These are phyloP conservation scores for Microctonus hyperodae DNA, from an alignment of 2,888 invertebrate genomes.

Conservation along the genomic window DNA sequence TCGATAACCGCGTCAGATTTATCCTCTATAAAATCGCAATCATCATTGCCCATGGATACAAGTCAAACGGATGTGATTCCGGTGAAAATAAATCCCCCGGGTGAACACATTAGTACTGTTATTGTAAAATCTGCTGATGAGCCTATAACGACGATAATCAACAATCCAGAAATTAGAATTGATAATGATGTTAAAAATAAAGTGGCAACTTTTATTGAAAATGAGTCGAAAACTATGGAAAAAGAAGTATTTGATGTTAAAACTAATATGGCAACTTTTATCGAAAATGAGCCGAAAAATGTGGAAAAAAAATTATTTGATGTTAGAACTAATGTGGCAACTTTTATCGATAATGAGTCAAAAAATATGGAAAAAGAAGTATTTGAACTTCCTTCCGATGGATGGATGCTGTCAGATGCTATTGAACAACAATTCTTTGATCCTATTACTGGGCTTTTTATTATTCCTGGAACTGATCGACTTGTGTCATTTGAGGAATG, in stretches of 20 bases:
- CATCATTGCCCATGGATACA: constrained; percentile 20
- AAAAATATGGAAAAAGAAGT: constrained; percentile 71
- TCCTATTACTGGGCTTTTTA: constrained; percentile 82
- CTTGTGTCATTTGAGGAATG: constrained; percentile 87
- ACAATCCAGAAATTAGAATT: constrained; percentile 15
- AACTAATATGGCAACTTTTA: constrained; percentile 39
- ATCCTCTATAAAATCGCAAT: constrained; percentile 27
- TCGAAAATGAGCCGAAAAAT: constrained; percentile 48
- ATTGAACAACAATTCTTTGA: constrained; percentile 84
- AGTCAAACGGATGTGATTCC: constrained; percentile 21
- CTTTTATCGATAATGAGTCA: constrained; percentile 44
- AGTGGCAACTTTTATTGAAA: constrained; percentile 38
- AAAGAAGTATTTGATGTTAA: constrained; percentile 79
- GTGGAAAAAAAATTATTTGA: constrained; percentile 73
- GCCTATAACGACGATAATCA: background rate
- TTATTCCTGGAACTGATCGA: constrained; percentile 86
- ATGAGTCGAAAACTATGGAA: constrained; percentile 64
- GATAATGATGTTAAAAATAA: constrained; percentile 39
- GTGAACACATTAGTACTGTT: constrained; percentile 28
- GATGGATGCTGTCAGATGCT: constrained; percentile 85
- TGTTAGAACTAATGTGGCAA: constrained; percentile 39
- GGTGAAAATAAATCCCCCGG: constrained; percentile 25
- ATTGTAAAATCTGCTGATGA: constrained; percentile 29
- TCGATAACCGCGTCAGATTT: constrained; percentile 23
- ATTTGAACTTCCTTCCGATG: constrained; percentile 82